phyloP scores from a whole-genome alignment of 1,140 invertebrate species.

The Megalonaias nervosa region DNA sequence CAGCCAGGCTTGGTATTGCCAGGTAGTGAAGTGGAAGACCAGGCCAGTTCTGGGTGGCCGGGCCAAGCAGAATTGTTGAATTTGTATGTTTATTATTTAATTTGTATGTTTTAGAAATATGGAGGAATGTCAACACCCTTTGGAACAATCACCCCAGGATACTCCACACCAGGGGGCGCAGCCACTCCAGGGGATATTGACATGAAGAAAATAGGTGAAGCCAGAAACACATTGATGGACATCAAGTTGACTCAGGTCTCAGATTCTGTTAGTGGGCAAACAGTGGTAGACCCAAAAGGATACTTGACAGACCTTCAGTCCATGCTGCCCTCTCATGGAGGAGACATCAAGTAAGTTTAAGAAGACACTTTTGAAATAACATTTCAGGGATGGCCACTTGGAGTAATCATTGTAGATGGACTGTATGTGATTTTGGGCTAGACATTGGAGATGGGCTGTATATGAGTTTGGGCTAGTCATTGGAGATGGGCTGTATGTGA shows the following conservation, averaged over 20 bases:
- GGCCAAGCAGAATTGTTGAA: too few relatives aligned
- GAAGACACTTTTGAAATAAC: too few relatives aligned
- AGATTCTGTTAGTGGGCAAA: conserved; percentile 98
- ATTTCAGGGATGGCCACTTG: too few relatives aligned
- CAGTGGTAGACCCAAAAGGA: conserved; percentile 99
- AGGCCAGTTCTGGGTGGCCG: too few relatives aligned
- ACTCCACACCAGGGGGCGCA: conserved; percentile 73
- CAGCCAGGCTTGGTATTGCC: neutral
- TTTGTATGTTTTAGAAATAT: conserved; percentile 58
- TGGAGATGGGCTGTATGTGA: too few relatives aligned
- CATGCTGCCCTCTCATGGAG: conserved; percentile 98
- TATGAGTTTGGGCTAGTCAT: too few relatives aligned
- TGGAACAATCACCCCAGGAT: conserved; percentile 80
- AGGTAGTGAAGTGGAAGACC: neutral
- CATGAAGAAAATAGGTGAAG: conserved; percentile 98
- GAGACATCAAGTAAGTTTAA: conserved; percentile 89
- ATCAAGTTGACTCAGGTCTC: conserved; percentile 99
- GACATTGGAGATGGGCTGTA: too few relatives aligned
- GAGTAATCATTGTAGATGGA: too few relatives aligned
- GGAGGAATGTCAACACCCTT: conserved; percentile 68
- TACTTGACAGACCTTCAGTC: conserved; percentile 99
- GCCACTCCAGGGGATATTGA: conserved; percentile 92
- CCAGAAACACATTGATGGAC: conserved; percentile 99
- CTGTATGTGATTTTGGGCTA: too few relatives aligned
- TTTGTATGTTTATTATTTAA: neutral